These are phyloP conservation scores for Cephonodes hylas DNA, from an alignment of 2,888 invertebrate genomes.

Conservation along the genomic window DNA sequence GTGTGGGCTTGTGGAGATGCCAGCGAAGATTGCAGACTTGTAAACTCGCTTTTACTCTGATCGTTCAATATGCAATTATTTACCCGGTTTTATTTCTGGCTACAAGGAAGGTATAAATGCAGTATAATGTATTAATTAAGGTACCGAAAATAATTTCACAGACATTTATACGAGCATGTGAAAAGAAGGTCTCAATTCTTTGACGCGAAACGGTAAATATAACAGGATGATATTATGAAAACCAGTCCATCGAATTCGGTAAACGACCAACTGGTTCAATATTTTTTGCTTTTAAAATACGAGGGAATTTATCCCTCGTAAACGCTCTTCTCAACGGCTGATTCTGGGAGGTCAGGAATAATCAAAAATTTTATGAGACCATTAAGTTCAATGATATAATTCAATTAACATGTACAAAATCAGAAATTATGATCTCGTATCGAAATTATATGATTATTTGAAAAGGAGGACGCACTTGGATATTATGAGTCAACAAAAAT, in stretches of 20 bases:
- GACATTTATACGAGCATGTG: conserved; percentile 34
- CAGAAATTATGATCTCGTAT: conserved; percentile 26
- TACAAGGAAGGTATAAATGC: not conserved
- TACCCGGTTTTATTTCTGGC: not conserved
- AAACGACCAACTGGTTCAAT: conserved; percentile 39
- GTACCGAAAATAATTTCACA: not conserved
- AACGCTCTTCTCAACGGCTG: conserved; percentile 14
- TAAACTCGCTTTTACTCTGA: not conserved
- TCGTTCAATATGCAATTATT: not conserved
- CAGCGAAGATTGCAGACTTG: not conserved
- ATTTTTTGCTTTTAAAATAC: conserved; percentile 21
- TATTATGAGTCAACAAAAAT: not conserved
- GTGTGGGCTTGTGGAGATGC: not conserved
- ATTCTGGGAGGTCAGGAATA: conserved; percentile 16
- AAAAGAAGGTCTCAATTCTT: conserved; percentile 43
- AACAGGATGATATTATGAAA: conserved; percentile 59
- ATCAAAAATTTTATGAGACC: conserved; percentile 17
- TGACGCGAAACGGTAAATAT: conserved; percentile 66
- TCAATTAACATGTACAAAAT: conserved; percentile 19
- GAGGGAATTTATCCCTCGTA: conserved; percentile 16
- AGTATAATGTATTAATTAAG: conserved; percentile 28
- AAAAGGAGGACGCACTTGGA: not conserved
- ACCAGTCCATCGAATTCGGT: conserved; percentile 63
- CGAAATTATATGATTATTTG: not conserved
- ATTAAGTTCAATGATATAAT: conserved; percentile 18